Evolutionary conservation across 2,888 invertebrate species (phyloP), one percentile per base, ranked within the genome.

Genomic region (Bombylius major): DNA sequence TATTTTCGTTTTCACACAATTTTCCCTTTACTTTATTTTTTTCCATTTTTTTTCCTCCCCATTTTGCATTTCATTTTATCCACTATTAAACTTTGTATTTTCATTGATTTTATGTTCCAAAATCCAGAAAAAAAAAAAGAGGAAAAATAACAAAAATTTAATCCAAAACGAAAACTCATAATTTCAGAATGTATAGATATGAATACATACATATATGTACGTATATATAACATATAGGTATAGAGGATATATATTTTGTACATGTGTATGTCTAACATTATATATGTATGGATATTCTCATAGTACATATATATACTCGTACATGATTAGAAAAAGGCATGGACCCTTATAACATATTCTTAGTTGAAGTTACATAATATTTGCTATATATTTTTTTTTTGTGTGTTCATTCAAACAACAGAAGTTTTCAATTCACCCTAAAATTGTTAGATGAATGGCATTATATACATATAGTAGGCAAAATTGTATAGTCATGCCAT

Each of bases 91-190:
- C 23, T 23, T 23, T 23, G 23, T 23, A 13, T 31, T 50, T 50
- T 50, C 50, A 54, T 54, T 54, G 54, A 54, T 54, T 54, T 50
- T 50, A 50, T 54, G 45, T 50, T 34, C 34, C 12, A 39, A 49
- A 54, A 50, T 13, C 50, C 44, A 50, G 50, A 50, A 45, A 50
- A 54, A 54, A 54, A 23, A 23, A 23, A 23, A 23, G n/a, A 23
- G 3, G 23, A 23, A 23, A 23, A 23, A 23, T 23, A 23, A 23
- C 23, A 23, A 23, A 23, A 23, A 23, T 23, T 54, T 54, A 54
- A 54, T 54, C 54, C 45, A 50, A 45, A 54, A 49, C 54, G 50
- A 54, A 54, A 54, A 54, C 54, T 54, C 54, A 54, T 54, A 54
- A 54, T 54, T 33, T 44, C 33, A 31, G 50, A 54, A 54, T 23